Base-by-base conservation (phyloP, 92 coral and sea anemone genomes). In the Hydrozoanthus gracilis region DNA sequence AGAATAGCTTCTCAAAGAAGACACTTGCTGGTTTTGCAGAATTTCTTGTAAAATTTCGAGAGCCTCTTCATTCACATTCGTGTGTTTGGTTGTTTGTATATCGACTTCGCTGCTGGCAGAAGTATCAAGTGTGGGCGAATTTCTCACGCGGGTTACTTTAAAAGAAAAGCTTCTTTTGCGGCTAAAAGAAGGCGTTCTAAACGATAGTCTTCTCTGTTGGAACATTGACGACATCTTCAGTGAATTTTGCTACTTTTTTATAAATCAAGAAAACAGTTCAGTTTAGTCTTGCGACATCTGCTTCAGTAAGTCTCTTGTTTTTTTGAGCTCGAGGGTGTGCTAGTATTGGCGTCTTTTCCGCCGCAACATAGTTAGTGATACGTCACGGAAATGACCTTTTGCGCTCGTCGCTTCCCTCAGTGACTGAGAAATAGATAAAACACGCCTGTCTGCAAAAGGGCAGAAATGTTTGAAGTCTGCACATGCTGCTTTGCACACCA, bases 141-240 rank as follows among this genome's bases (percentile, higher is more conserved):
- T 9, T 65, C 48, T 80, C 47, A 47, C 73, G 7, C 85, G 85
- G 11, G 17, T 50, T 64, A 48, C 14, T 18, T 65, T 80, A 7
- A 80, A 65, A 14, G 85, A 80, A 6, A 20, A 47, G 11, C 20
- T 80, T 66, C 75, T 80, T 17, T 80, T 80, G 14, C 62, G 60
- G 20, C 60, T 80, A 58, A 80, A 80, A 80, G 85, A 79, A 14
- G 72, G 84, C 8, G 72, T 62, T n/a, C 84, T 79, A 46, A 79
- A 79, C 4, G 20, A 80, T 14, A 80, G 48, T 20, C 51, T 65
- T 65, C 85, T 18, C 20, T 49, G 48, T 10, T 80, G 85, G 66
- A 80, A 80, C 85, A 80, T 65, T 44, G 85, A 64, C 60, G 85
- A 80, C 85, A 80, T 80, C 48, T n/a, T 18, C 73, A 48, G 27